Conservation (phyloP, 1,140 invertebrate species). For the Diorhabda sublineata region DNA sequence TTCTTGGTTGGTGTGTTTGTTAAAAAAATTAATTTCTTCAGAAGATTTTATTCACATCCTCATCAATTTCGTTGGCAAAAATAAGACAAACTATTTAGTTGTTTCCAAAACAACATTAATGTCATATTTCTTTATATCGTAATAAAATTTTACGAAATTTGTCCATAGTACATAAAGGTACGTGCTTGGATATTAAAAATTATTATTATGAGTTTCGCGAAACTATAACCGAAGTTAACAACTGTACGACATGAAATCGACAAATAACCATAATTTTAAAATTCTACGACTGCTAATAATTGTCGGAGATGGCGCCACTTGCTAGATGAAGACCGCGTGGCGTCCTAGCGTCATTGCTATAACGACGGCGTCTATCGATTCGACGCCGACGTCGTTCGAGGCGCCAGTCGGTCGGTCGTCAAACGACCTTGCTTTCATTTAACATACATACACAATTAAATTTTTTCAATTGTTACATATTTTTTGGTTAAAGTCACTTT, state of each 20-base stretch:
- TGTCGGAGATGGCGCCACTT: slow-evolving; percentile 31
- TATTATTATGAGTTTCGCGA: not conserved
- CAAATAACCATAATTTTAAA: not conserved
- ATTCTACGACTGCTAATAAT: not conserved
- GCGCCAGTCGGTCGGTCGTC: slow-evolving; percentile 28
- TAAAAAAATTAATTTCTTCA: too few relatives aligned
- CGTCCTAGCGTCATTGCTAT: slow-evolving; percentile 33
- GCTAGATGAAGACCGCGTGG: slow-evolving; percentile 31
- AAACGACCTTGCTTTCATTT: slow-evolving; percentile 27
- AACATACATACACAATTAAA: not conserved
- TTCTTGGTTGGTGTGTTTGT: too few relatives aligned
- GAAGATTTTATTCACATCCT: too few relatives aligned
- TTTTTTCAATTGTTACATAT: too few relatives aligned
- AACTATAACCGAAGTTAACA: not conserved
- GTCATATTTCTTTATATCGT: too few relatives aligned
- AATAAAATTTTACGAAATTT: too few relatives aligned
- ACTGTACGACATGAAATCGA: not conserved
- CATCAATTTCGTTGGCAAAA: too few relatives aligned
- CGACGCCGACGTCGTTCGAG: slow-evolving; percentile 26
- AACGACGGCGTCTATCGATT: slow-evolving; percentile 26
- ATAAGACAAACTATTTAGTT: too few relatives aligned
- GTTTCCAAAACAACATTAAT: too few relatives aligned
- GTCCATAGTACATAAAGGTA: not conserved
- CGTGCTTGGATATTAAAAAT: not conserved
- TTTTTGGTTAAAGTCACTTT: too few relatives aligned